phyloP scores from a whole-genome alignment of 2,113 vertebrate genomes.

The Myiagra hebetior region DNA sequence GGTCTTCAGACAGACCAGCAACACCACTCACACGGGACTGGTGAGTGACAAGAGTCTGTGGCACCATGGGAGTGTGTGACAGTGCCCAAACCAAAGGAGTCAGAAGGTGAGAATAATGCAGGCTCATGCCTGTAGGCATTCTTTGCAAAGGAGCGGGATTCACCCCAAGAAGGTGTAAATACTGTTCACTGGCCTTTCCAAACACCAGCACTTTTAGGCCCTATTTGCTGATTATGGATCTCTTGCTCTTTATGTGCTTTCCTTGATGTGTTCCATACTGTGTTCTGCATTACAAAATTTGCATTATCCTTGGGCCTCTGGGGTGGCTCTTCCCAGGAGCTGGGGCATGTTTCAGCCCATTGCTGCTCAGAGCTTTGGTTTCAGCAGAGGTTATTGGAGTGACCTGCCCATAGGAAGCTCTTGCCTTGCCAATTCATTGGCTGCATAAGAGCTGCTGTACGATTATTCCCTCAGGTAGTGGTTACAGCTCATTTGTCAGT shows the following conservation, averaged over 20 bases:
- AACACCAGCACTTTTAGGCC: background rate
- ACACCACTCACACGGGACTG: background rate
- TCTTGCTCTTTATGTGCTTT: fast-evolving
- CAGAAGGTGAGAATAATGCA: background rate
- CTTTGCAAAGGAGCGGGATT: background rate
- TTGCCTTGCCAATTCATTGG: background rate
- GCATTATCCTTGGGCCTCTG: background rate
- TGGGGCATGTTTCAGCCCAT: background rate
- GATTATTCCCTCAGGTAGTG: background rate
- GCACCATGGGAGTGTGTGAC: fast-evolving
- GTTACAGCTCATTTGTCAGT: background rate
- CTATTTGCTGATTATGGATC: background rate
- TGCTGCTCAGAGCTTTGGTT: background rate
- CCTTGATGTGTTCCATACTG: background rate
- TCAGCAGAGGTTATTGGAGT: background rate
- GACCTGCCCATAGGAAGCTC: background rate
- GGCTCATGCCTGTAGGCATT: background rate
- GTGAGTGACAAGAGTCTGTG: background rate
- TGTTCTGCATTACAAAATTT: background rate
- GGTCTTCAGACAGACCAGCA: background rate
- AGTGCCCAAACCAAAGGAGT: background rate
- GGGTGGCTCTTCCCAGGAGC: background rate
- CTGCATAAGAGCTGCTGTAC: background rate
- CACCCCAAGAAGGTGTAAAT: background rate
- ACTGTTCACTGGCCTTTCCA: background rate